These are phyloP conservation scores for Pseudocheirus occidentalis DNA, from an alignment of 2,797 vertebrate species.

Conservation along the genomic window DNA sequence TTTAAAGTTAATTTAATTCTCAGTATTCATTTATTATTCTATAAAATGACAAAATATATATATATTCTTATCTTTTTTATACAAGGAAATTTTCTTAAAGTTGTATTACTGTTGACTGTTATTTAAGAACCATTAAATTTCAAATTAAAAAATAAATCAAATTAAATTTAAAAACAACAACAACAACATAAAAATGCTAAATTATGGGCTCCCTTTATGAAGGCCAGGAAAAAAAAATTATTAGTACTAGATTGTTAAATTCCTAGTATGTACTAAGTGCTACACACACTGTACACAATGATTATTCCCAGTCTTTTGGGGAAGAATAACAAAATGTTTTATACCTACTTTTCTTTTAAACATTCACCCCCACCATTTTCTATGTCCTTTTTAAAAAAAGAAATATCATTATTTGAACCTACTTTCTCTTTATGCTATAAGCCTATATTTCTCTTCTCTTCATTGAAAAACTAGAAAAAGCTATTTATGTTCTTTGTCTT, in stretches of 20 bases:
- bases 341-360: not conserved
- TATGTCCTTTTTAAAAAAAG: not conserved
- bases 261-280: not conserved
- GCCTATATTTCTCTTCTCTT: not conserved
- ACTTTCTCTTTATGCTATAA: not conserved
- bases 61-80: conserved; percentile 58
- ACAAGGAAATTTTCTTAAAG: conserved; percentile 3
- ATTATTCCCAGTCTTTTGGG: not conserved
- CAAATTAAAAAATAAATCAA: not conserved
- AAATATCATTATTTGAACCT: not conserved
- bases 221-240: not conserved
- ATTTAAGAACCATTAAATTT: conserved; percentile 43
- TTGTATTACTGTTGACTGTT: conserved; percentile 48
- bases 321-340: not conserved
- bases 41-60: conserved; percentile 13
- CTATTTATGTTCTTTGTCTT: not conserved
- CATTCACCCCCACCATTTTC: not conserved
- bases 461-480: not conserved
- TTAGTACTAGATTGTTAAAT: not conserved
- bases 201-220: not conserved
- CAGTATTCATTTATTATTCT: not conserved
- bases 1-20: conserved; percentile 69
- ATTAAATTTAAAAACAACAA: not conserved
- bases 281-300: not conserved
- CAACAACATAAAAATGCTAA: not conserved